Conservation (phyloP, 1,140 invertebrate genomes). For the Akabosia matsudoensis region DNA sequence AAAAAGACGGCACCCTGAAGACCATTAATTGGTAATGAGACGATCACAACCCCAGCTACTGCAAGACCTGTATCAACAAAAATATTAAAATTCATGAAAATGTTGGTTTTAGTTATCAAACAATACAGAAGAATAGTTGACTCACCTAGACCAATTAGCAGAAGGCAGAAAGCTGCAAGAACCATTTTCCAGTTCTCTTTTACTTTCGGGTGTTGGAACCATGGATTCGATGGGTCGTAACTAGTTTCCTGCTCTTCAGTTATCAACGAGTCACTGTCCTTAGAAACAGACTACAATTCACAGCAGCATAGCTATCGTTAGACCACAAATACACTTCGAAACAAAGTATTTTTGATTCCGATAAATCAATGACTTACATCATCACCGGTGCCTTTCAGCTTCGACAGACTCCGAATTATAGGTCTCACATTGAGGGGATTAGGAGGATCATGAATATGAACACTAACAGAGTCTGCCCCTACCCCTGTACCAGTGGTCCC, state of each 20-base stretch:
- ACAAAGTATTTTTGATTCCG: too few relatives aligned
- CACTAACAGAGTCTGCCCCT: slow-evolving; percentile 37
- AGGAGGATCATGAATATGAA: slow-evolving; percentile 43
- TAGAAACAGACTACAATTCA: slow-evolving; percentile 64
- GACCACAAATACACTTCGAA: too few relatives aligned
- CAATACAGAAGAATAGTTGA: slow-evolving; percentile 3
- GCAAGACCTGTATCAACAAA: slow-evolving; percentile 59
- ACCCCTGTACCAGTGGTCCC: slow-evolving; percentile 29
- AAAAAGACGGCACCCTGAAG: slow-evolving; percentile 75
- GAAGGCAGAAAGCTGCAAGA: slow-evolving; percentile 68
- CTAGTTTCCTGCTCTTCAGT: slow-evolving; percentile 57
- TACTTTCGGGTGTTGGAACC: slow-evolving; percentile 78
- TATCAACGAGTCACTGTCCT: slow-evolving; percentile 75
- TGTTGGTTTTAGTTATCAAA: neutral
- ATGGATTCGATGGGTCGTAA: slow-evolving; percentile 57
- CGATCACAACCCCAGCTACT: slow-evolving; percentile 68
- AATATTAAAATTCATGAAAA: too few relatives aligned
- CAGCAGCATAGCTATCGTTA: neutral
- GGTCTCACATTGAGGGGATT: slow-evolving; percentile 40
- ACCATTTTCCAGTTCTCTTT: slow-evolving; percentile 81
- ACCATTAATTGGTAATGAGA: slow-evolving; percentile 62
- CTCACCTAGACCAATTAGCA: slow-evolving; percentile 70
- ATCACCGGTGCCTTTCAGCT: slow-evolving; percentile 42
- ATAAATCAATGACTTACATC: too few relatives aligned
- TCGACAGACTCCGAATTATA: slow-evolving; percentile 38